Conservation (phyloP, 1,140 invertebrate species). For the Lysiphlebus fabarum region DNA sequence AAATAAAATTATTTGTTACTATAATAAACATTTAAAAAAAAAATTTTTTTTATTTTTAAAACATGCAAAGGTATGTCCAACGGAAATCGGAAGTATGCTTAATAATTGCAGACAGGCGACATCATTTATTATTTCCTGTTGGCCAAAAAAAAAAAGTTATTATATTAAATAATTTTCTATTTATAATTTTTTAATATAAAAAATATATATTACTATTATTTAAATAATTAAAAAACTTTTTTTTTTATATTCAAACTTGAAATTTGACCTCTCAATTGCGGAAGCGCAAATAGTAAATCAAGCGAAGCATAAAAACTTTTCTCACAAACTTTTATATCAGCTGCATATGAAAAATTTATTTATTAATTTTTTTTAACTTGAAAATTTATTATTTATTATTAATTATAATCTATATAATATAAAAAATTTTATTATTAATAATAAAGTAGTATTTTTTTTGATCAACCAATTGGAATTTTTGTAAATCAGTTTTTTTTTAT, state of each 20-base stretch:
- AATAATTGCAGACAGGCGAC: constrained; percentile 10
- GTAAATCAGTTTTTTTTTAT: too few species aligned
- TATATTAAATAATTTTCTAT: too few species aligned
- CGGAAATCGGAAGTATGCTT: constrained; percentile 10
- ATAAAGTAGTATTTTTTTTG: too few species aligned
- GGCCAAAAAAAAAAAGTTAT: constrained; percentile 8
- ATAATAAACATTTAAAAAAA: not conserved
- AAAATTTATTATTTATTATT: too few species aligned
- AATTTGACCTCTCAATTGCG: constrained; percentile 17
- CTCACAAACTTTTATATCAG: constrained; percentile 12
- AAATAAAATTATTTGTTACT: constrained; percentile 2
- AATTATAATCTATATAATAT: too few species aligned
- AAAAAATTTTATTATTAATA: too few species aligned
- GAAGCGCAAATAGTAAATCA: constrained; percentile 1
- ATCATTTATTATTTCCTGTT: constrained; percentile 1
- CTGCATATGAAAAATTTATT: too few species aligned
- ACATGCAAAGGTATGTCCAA: constrained; percentile 4
- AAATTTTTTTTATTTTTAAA: not conserved
- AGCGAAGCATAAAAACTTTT: too few species aligned
- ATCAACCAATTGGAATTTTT: too few species aligned
- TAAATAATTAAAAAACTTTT: too few species aligned
- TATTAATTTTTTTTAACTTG: not conserved
- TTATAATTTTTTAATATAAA: too few species aligned
- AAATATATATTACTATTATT: too few species aligned
- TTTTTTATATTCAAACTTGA: constrained; percentile 4